phyloP scores from a whole-genome alignment of 1,140 invertebrate genomes.

The Dreissena rostriformis region DNA sequence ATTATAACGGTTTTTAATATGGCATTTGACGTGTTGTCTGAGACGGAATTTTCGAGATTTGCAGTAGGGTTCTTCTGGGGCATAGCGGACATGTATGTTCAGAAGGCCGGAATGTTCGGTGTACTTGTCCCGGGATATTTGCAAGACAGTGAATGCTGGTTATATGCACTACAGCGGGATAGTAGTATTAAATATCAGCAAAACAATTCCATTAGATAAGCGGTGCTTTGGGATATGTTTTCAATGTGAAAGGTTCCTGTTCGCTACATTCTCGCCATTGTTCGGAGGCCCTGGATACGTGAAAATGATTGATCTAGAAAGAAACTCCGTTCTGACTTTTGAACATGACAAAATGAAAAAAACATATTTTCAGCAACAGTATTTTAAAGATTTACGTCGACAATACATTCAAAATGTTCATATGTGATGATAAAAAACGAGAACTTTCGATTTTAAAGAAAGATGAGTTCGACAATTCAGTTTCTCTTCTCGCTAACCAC shows the following conservation, averaged over 20 bases:
- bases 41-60: not conserved
- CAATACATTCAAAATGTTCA: conserved; percentile 7
- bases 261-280: not conserved
- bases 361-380: not conserved
- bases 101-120: not conserved
- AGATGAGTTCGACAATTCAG: not conserved
- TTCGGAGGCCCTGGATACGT: not conserved
- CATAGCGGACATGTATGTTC: conserved; percentile 1
- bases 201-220: not conserved
- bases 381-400: conserved; percentile 8
- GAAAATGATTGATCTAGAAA: not conserved
- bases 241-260: conserved; percentile 1
- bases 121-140: not conserved
- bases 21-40: not conserved
- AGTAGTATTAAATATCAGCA: not conserved
- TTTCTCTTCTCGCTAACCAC: not conserved
- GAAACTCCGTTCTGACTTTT: not conserved
- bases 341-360: not conserved
- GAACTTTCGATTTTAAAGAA: not conserved
- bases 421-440: not conserved
- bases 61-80: not conserved
- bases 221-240: not conserved
- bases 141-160: not conserved
- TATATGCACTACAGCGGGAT: not conserved
- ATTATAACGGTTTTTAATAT: not conserved